These are phyloP conservation scores for Dolichotis patagonum DNA, from an alignment of 2,113 vertebrate species.

Conservation along the genomic window DNA sequence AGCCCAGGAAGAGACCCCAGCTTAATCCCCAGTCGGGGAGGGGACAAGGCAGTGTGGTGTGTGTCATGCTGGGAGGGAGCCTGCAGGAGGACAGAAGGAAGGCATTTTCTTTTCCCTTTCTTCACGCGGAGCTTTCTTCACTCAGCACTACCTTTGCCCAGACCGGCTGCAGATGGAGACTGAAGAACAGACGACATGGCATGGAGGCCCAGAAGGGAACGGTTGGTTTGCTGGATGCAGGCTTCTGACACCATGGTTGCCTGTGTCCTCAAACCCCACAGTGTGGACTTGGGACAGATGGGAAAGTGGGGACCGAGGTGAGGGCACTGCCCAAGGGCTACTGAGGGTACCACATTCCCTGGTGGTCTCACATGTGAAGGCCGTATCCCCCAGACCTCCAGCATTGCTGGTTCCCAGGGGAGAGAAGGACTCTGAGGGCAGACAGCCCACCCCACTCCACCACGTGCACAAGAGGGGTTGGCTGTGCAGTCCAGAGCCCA, in stretches of 20 bases:
- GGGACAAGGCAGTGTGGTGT: background rate
- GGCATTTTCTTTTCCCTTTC: background rate
- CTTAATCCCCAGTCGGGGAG: accelerated
- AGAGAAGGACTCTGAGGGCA: background rate
- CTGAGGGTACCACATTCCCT: too few relatives aligned
- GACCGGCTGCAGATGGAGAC: background rate
- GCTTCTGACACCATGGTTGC: too few relatives aligned
- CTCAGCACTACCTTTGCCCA: background rate
- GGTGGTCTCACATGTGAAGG: background rate
- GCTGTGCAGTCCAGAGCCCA: background rate
- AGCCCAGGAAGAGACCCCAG: slow-evolving; percentile 50
- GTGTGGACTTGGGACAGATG: too few relatives aligned
- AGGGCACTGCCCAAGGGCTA: background rate
- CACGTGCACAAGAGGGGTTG: background rate
- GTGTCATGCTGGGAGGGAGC: background rate
- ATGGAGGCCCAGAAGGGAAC: background rate
- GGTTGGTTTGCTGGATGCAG: background rate
- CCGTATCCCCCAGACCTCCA: background rate
- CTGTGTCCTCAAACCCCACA: background rate
- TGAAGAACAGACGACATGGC: background rate
- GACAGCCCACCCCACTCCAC: background rate
- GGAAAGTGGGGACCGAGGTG: background rate
- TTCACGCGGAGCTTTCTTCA: background rate
- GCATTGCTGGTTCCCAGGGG: background rate
- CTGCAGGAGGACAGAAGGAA: background rate